Conservation (phyloP, 2,888 invertebrate genomes). For the Drosophila nigricruria region DNA sequence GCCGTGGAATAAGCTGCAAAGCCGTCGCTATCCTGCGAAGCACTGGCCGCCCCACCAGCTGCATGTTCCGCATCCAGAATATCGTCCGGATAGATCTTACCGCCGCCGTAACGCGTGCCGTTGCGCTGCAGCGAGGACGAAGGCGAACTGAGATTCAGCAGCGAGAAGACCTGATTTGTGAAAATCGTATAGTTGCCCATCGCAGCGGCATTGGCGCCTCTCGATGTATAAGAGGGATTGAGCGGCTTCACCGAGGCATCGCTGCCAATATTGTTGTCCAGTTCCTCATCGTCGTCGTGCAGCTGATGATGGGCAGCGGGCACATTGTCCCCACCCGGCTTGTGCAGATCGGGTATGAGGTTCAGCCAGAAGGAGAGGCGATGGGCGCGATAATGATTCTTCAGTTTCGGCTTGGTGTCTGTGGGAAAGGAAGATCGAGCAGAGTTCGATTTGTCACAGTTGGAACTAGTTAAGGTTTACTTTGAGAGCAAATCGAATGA, state of each 20-base stretch:
- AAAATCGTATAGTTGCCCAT: slow-evolving; percentile 84
- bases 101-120: slow-evolving; percentile 76
- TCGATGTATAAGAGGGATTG: slow-evolving; percentile 83
- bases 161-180: slow-evolving; percentile 85
- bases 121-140: slow-evolving; percentile 84
- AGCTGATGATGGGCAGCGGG: slow-evolving; percentile 94
- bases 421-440: slow-evolving; percentile 47
- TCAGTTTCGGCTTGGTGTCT: slow-evolving; percentile 96
- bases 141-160: slow-evolving; percentile 84
- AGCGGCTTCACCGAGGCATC: slow-evolving; percentile 86
- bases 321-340: slow-evolving; percentile 94
- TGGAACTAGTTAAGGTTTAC: no score
- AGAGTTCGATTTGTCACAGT: background rate
- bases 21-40: slow-evolving; percentile 93
- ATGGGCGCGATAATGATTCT: slow-evolving; percentile 97
- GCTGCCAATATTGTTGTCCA: slow-evolving; percentile 86
- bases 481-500: no score
- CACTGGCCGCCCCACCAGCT: slow-evolving; percentile 84
- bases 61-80: slow-evolving; percentile 79
- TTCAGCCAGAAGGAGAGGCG: slow-evolving; percentile 97
- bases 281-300: slow-evolving; percentile 87
- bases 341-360: slow-evolving; percentile 95
- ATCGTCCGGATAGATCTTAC: slow-evolving; percentile 82
- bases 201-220: slow-evolving; percentile 78
- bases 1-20: slow-evolving; percentile 96